Conservation (phyloP, 2,797 vertebrate genomes). For the Aulostomus chinensis region DNA sequence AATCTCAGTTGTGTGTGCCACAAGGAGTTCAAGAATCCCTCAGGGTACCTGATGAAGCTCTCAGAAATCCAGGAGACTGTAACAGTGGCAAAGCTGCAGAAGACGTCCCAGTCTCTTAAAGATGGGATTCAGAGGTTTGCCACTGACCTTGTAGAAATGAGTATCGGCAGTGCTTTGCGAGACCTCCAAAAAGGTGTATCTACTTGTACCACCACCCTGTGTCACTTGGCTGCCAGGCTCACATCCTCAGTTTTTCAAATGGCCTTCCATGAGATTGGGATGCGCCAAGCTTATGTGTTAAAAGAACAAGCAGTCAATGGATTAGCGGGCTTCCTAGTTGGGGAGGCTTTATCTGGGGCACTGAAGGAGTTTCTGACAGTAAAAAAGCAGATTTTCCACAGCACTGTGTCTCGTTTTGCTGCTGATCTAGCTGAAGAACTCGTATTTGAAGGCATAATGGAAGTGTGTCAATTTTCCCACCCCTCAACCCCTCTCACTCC, state of each 20-base stretch:
- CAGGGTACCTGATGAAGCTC: conserved; percentile 81
- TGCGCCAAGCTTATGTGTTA: conserved; percentile 86
- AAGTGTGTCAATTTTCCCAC: conserved; percentile 97
- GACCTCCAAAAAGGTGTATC: conserved; percentile 95
- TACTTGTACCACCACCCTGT: conserved; percentile 92
- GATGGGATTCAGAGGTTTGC: conserved; percentile 95
- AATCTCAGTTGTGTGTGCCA: conserved; percentile 85
- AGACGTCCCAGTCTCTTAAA: conserved; percentile 85
- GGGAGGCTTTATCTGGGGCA: conserved; percentile 90
- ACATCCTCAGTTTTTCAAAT: conserved; percentile 96
- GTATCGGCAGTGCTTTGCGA: conserved; percentile 92
- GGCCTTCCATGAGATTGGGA: conserved; percentile 97
- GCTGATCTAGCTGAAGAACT: conserved; percentile 95
- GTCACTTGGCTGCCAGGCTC: conserved; percentile 90
- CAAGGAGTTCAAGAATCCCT: conserved; percentile 80
- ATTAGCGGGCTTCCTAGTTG: conserved; percentile 90
- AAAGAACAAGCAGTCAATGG: conserved; percentile 91
- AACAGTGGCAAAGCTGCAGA: conserved; percentile 81
- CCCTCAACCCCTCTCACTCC: conserved; percentile 86
- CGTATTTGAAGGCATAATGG: conserved; percentile 98
- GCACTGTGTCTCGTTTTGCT: conserved; percentile 88
- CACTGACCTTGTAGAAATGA: conserved; percentile 92
- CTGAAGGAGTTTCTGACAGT: conserved; percentile 90
- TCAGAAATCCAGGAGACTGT: conserved; percentile 84
- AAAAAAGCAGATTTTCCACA: conserved; percentile 95